A percentile compares a stretch with the other conserved stretches of the same genome.
phyloP scores from a whole-genome alignment of 2,888 invertebrate species.

The Andrena hattorfiana region DNA sequence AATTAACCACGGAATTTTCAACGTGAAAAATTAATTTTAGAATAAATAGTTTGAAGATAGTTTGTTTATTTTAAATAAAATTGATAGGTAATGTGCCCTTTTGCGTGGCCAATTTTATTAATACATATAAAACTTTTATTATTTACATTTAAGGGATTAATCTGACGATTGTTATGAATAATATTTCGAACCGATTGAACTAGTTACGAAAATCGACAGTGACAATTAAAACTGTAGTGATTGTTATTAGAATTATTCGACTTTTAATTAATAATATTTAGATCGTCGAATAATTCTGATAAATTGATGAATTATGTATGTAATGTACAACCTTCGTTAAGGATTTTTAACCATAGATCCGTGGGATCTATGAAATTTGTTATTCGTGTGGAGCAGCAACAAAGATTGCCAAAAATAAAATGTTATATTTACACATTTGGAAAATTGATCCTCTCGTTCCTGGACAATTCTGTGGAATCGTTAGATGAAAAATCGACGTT shows the following conservation, averaged over 20 bases:
- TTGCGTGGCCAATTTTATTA: no score
- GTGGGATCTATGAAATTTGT: slow-evolving; percentile 38
- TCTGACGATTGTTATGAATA: slow-evolving; percentile 21
- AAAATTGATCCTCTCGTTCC: slow-evolving; percentile 9
- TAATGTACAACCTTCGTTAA: slow-evolving; percentile 8
- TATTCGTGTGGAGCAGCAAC: slow-evolving; percentile 44
- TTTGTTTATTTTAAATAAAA: no score
- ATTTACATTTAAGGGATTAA: slow-evolving; percentile 41
- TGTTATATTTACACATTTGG: slow-evolving; percentile 20
- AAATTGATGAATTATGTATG: slow-evolving; percentile 8
- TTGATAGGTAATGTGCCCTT: neutral
- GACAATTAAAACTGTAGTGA: slow-evolving; percentile 16
- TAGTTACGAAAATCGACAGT: slow-evolving; percentile 14
- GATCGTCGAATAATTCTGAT: slow-evolving; percentile 25
- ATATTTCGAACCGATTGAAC: slow-evolving; percentile 11
- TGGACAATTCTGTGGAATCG: neutral
- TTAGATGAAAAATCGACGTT: slow-evolving; percentile 5
- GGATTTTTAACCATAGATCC: slow-evolving; percentile 11
- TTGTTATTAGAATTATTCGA: slow-evolving; percentile 29
- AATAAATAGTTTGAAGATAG: neutral
- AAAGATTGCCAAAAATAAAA: slow-evolving; percentile 15
- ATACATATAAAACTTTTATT: neutral
- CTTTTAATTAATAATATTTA: neutral
- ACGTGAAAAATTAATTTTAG: neutral
- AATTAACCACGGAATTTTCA: neutral